Percentiles rank a stretch among this genome's conserved stretches.
These are phyloP conservation scores for Eustalomyia histrio DNA, from an alignment of 2,888 invertebrate species.

Conservation along the genomic window DNA sequence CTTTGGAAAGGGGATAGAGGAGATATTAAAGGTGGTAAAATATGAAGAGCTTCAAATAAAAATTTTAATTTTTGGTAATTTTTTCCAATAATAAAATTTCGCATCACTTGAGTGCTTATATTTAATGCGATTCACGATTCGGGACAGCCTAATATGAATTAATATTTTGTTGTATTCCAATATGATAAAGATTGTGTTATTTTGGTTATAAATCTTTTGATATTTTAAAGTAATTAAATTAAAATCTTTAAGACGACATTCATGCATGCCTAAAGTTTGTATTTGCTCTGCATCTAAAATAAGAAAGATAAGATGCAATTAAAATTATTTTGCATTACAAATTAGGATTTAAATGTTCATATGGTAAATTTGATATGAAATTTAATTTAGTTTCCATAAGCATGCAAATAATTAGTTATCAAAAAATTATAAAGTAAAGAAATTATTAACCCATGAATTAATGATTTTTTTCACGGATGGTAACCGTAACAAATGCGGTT, in stretches of 20 bases:
- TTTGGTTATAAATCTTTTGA: background rate
- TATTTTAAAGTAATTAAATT: conserved; percentile 12
- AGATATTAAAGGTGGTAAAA: too few species aligned
- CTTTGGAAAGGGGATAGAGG: too few species aligned
- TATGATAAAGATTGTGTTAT: background rate
- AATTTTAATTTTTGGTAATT: too few species aligned
- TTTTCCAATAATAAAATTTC: too few species aligned
- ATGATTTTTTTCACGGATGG: too few species aligned
- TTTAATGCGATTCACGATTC: too few species aligned
- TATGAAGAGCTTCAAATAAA: too few species aligned
- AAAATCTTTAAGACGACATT: conserved; percentile 21
- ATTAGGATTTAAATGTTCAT: conserved; percentile 18
- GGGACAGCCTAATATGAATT: too few species aligned
- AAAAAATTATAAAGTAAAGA: too few species aligned
- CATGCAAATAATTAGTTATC: background rate
- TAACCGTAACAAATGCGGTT: too few species aligned
- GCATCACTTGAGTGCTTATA: too few species aligned
- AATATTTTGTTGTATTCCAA: background rate
- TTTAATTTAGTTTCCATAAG: background rate
- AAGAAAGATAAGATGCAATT: conserved; percentile 28
- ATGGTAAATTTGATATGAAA: conserved; percentile 25
- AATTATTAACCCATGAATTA: too few species aligned
- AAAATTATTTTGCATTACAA: conserved; percentile 8
- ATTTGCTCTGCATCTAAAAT: background rate
- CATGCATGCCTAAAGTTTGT: background rate